Conservation (phyloP, 2,113 vertebrate genomes). For the Cephalophus harveyi region DNA sequence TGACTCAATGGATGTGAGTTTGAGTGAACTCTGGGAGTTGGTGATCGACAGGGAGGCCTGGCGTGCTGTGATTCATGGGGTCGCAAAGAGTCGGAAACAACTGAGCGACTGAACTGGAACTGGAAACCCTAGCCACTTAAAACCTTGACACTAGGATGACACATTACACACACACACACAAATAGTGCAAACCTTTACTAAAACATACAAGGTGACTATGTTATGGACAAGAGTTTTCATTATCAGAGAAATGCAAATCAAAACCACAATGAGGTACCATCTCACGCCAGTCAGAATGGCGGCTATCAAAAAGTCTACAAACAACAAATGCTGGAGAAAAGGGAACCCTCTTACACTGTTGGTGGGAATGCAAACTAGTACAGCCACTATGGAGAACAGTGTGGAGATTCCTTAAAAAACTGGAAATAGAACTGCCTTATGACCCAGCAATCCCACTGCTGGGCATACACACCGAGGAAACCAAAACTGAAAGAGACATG, state of each 20-base stretch:
- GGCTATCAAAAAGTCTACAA: background rate
- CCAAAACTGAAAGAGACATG: background rate
- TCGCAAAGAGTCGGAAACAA: no score
- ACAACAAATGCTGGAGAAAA: background rate
- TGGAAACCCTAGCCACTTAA: background rate
- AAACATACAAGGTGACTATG: background rate
- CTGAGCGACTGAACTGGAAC: no score
- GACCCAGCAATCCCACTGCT: background rate
- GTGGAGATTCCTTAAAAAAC: background rate
- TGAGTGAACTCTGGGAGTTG: no score
- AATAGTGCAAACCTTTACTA: background rate
- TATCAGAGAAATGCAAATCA: background rate
- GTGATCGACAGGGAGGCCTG: no score
- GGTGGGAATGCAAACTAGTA: background rate
- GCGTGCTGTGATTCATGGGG: no score
- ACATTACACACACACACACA: background rate
- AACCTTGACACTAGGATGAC: background rate
- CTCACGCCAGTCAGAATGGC: background rate
- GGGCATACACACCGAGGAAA: background rate
- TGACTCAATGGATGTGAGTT: no score
- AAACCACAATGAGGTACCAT: background rate
- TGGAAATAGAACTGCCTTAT: background rate
- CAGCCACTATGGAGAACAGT: background rate
- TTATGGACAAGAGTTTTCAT: background rate
- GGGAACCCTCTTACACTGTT: background rate